A percentile compares a stretch with the other conserved stretches of the same genome.
These are phyloP conservation scores for Centropus unirufus DNA, from an alignment of 2,113 vertebrate genomes.

Conservation along the genomic window DNA sequence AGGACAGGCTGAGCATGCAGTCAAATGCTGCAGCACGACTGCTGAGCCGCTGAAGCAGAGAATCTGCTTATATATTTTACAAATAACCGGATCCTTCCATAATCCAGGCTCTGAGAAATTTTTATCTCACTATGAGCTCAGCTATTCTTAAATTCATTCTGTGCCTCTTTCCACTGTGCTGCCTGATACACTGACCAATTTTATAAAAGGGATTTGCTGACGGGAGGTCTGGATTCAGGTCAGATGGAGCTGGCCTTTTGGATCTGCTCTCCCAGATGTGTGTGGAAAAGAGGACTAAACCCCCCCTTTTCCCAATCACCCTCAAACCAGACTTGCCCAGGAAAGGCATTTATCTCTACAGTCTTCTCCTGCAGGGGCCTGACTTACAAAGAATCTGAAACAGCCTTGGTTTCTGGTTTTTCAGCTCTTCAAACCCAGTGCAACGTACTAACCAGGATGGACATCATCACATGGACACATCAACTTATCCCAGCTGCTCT, in stretches of 20 bases:
- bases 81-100: constrained; percentile 48
- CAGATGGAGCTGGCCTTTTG: neutral
- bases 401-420: neutral
- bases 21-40: neutral
- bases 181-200: constrained; percentile 47
- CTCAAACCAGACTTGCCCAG: neutral
- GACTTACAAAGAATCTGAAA: neutral
- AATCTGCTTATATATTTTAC: constrained; percentile 58
- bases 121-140: constrained; percentile 50
- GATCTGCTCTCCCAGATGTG: neutral
- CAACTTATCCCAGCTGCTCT: neutral
- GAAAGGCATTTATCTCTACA: neutral
- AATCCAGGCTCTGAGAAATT: constrained; percentile 52
- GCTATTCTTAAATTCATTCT: constrained; percentile 32
- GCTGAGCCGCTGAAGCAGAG: neutral
- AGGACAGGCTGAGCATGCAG: neutral
- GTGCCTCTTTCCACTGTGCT: neutral
- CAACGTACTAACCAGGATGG: fast-evolving
- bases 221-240: neutral
- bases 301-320: neutral
- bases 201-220: neutral
- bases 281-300: neutral
- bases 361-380: neutral
- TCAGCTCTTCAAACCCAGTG: neutral
- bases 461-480: neutral